A percentile compares a stretch with the other conserved stretches of the same genome.
phyloP scores from a whole-genome alignment of 2,888 invertebrate genomes.

The Melanostoma scalare region DNA sequence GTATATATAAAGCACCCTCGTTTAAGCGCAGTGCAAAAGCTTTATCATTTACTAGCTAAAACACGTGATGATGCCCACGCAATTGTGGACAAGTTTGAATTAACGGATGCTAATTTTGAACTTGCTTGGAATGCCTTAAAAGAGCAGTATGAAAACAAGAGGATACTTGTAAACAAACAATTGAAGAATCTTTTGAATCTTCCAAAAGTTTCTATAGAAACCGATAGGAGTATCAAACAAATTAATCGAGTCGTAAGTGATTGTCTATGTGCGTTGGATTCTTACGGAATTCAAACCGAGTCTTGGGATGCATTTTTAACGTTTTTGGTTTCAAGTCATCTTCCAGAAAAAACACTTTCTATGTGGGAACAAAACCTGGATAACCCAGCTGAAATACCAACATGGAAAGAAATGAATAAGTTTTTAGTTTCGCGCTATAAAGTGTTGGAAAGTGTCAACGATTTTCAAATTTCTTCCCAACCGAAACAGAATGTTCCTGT shows the following conservation, averaged over 20 bases:
- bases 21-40: too few species aligned
- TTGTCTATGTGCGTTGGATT: constrained; percentile 19
- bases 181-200: constrained; percentile 24
- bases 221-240: constrained; percentile 17
- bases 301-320: constrained; percentile 25
- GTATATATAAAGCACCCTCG: too few species aligned
- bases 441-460: constrained; percentile 11
- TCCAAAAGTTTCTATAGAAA: neutral
- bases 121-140: too few species aligned
- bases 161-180: too few species aligned
- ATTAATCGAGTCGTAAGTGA: constrained; percentile 19
- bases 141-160: too few species aligned
- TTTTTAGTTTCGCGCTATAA: constrained; percentile 8
- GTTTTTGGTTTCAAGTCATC: neutral
- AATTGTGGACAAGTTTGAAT: too few species aligned
- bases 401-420: constrained; percentile 15
- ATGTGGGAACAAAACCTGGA: neutral
- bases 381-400: constrained; percentile 11
- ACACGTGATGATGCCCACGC: too few species aligned
- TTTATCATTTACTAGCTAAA: neutral
- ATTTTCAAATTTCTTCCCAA: neutral
- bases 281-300: constrained; percentile 25
- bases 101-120: too few species aligned
- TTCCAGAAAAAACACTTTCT: neutral
- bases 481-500: neutral